phyloP scores from a whole-genome alignment of 2,113 vertebrate genomes.

The Pseudolaguvia tuberculata region DNA sequence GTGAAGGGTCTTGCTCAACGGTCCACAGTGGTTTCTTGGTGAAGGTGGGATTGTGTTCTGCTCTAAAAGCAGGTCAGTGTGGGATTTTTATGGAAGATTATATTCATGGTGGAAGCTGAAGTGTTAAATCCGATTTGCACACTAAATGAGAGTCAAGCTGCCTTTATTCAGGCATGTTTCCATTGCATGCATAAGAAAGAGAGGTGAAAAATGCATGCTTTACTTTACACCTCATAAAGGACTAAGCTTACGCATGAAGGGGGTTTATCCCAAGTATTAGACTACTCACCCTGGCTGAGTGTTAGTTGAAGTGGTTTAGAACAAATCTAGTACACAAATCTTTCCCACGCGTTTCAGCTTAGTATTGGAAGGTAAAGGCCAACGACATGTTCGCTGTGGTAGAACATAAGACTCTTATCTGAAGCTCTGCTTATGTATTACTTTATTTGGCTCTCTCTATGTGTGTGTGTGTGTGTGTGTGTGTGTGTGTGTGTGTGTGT shows the following conservation, averaged over 20 bases:
- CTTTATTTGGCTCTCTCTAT: no score
- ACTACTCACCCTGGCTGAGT: conserved; percentile 34
- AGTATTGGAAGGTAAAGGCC: conserved; percentile 7
- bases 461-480: no score
- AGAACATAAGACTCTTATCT: not conserved
- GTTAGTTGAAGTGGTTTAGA: conserved; percentile 40
- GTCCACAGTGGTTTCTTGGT: no score
- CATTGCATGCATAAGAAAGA: conserved; percentile 5
- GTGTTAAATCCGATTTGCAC: conserved; percentile 28
- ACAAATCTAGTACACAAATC: conserved; percentile 11
- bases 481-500: no score
- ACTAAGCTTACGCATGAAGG: conserved; percentile 48
- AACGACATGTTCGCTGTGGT: conserved; percentile 31
- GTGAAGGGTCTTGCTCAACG: no score
- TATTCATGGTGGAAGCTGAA: not conserved
- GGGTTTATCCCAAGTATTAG: conserved; percentile 48
- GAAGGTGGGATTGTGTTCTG: no score
- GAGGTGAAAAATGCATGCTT: conserved; percentile 51
- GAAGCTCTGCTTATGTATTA: conserved; percentile 1
- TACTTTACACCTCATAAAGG: conserved; percentile 68
- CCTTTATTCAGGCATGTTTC: not conserved
- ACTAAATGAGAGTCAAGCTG: conserved; percentile 47
- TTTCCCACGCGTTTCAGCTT: conserved; percentile 21
- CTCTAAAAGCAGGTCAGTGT: conserved; percentile 25
- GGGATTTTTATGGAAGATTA: conserved; percentile 5